These are phyloP conservation scores for Menidia beryllina DNA, from an alignment of 2,113 vertebrate genomes.

Conservation along the genomic window DNA sequence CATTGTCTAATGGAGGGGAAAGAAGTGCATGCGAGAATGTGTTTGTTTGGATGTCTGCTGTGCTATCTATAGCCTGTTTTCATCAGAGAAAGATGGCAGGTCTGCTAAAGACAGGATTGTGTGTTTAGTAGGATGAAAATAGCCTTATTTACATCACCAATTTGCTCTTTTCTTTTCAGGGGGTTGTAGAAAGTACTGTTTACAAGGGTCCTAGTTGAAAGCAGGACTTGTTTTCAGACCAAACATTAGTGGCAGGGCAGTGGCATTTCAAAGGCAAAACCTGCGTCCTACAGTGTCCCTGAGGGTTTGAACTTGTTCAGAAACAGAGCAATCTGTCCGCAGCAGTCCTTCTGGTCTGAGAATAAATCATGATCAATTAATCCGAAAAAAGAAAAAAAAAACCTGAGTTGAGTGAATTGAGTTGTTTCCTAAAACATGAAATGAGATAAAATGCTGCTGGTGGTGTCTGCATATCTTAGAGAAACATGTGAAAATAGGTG, in stretches of 20 bases:
- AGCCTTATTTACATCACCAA: neutral
- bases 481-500: no score
- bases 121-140: neutral
- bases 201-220: neutral
- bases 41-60: neutral
- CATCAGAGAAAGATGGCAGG: neutral
- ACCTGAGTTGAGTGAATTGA: no score
- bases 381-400: neutral
- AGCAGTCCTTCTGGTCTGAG: neutral
- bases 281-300: neutral
- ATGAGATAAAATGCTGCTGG: neutral
- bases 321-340: neutral
- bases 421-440: neutral
- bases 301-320: neutral
- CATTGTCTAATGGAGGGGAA: constrained; percentile 19
- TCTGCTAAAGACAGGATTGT: neutral
- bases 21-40: neutral
- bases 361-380: neutral
- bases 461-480: neutral
- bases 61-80: neutral
- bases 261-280: constrained; percentile 10
- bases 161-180: neutral
- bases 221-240: constrained; percentile 8
- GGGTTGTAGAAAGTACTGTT: neutral
- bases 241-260: neutral